Percentiles rank a stretch among this genome's conserved stretches.
Conservation (phyloP, 2,888 invertebrate species). For the Drosophila monieri region DNA sequence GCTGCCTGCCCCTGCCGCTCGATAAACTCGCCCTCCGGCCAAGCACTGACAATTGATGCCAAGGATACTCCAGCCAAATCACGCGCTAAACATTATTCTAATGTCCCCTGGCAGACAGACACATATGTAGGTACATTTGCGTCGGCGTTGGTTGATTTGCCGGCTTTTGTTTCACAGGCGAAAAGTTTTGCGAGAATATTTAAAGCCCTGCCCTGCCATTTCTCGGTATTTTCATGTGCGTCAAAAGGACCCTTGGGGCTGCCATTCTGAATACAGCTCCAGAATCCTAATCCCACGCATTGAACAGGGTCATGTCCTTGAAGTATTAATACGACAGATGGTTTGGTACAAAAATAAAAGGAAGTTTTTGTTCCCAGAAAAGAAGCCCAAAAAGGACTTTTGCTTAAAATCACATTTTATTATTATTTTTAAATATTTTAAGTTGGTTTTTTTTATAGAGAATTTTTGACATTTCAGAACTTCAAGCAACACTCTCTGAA, state of each 20-base stretch:
- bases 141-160: background rate
- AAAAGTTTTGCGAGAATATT: slow-evolving; percentile 55
- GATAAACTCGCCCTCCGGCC: slow-evolving; percentile 69
- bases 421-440: no score
- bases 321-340: slow-evolving; percentile 38
- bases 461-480: no score
- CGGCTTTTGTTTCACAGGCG: slow-evolving; percentile 10
- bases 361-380: background rate
- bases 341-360: background rate
- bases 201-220: slow-evolving; percentile 58
- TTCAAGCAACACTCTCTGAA: background rate
- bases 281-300: slow-evolving; percentile 37
- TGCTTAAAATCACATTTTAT: no score
- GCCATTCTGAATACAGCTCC: slow-evolving; percentile 47
- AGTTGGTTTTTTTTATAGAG: no score
- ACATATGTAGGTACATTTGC: slow-evolving; percentile 23
- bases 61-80: slow-evolving; percentile 63
- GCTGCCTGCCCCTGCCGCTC: slow-evolving; percentile 26
- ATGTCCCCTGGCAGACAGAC: slow-evolving; percentile 62
- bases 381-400: background rate
- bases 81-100: slow-evolving; percentile 78
- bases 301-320: slow-evolving; percentile 46
- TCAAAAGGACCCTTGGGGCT: slow-evolving; percentile 45
- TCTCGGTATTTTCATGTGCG: slow-evolving; percentile 42
- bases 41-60: slow-evolving; percentile 78